Conservation (phyloP, 2,113 vertebrate genomes). For the Bathybates hornii region DNA sequence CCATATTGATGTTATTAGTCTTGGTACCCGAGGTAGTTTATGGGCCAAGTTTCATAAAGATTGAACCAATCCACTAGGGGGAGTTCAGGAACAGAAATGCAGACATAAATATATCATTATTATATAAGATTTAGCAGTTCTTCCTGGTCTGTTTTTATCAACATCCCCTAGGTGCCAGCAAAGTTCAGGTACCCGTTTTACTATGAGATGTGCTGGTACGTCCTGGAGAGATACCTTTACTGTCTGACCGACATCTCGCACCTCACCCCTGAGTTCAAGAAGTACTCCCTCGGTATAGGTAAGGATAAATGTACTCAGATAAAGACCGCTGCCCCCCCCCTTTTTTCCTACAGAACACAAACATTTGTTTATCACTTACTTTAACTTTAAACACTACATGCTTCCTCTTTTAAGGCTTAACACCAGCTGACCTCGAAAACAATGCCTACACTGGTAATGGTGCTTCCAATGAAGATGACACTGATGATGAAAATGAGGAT, state of each 20-base stretch:
- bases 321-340: neutral
- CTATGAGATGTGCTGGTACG: slow-evolving; percentile 99
- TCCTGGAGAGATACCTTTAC: slow-evolving; percentile 93
- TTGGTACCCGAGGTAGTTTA: neutral
- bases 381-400: neutral
- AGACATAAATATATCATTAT: neutral
- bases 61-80: neutral
- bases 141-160: neutral
- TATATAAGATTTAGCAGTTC: neutral
- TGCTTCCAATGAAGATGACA: slow-evolving; percentile 46
- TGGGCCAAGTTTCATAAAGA: neutral
- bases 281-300: slow-evolving; percentile 92
- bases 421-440: slow-evolving; percentile 38
- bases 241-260: slow-evolving; percentile 90
- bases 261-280: slow-evolving; percentile 94
- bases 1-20: neutral
- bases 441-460: slow-evolving; percentile 22
- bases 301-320: slow-evolving; percentile 31
- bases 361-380: neutral
- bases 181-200: slow-evolving; percentile 99
- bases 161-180: slow-evolving; percentile 81
- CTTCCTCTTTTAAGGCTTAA: slow-evolving; percentile 55
- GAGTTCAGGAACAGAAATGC: neutral
- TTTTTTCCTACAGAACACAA: neutral
- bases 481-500: slow-evolving; percentile 25